Base-by-base conservation (phyloP, 2,113 vertebrate genomes). In the Ophiodon elongatus region DNA sequence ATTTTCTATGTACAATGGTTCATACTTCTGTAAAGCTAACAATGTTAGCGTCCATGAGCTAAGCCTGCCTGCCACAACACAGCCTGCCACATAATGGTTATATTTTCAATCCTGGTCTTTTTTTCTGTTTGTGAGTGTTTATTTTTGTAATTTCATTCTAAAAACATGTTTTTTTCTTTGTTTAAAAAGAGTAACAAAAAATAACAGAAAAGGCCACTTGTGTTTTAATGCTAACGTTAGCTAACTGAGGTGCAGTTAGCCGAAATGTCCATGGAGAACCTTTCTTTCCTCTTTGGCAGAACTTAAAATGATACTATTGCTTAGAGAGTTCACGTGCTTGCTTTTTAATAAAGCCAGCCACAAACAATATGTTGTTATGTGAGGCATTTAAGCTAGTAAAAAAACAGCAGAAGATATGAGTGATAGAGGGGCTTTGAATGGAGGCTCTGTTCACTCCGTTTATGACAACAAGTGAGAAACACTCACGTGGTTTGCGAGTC, bases 401-500 rank as follows among this genome's bases (percentile, higher is more conserved):
- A 54, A 63, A 19, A 29, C 31, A 11, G 1, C 33, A 63, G 2
- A 52, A 67, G 21, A 64, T 25, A 57, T 57, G 8, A 25, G 21
- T 33, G n/a, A 54, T n/a, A 1, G 1, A 0, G 31, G 31, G 4
- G 41, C 33, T 78, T 43, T 79, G 37, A 79, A 64, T 74, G 4
- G 70, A 72, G 25, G 7, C 62, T 72, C 62, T 64, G 63, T 77
- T 76, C n/a, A 23, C 35, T 60, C n/a, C 25, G 47, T 29, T 73
- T 19, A 25, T 75, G 41, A 31, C n/a, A 57, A 41, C n/a, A 27
- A 64, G 82, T 65, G 70, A 65, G 62, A 76, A 69, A 54, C 35
- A 17, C 39, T 69, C 87, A 68, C 81, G 50, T 86, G 84, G 64
- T 69, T 50, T 72, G 72, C 4, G 1, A 80, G 78, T 78, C 82